Percentiles rank a stretch among this genome's conserved stretches.
These are phyloP conservation scores for Alosa alosa DNA, from an alignment of 2,113 vertebrate genomes.

Conservation along the genomic window DNA sequence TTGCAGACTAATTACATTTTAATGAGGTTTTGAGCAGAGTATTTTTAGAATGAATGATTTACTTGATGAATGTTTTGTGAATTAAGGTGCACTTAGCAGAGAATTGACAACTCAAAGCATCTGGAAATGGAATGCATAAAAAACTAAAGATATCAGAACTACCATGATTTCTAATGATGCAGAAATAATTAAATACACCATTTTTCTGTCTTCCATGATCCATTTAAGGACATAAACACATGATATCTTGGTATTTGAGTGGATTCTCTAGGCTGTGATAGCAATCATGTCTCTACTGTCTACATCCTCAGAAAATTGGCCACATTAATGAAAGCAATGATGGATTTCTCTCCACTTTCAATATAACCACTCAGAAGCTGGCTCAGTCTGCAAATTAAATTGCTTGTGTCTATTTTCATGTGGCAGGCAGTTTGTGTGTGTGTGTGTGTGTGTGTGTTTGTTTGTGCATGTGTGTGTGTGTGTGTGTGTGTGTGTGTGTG, in stretches of 20 bases:
- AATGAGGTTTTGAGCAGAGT: constrained; percentile 40
- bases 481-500: background rate
- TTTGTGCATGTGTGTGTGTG: background rate
- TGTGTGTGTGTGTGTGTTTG: background rate
- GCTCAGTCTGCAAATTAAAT: constrained; percentile 3
- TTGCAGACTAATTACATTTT: constrained; percentile 43
- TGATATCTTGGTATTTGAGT: background rate
- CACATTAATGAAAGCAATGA: constrained; percentile 3
- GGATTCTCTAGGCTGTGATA: background rate
- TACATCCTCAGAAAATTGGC: background rate
- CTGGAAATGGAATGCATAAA: background rate
- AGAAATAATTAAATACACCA: background rate
- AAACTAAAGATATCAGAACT: background rate
- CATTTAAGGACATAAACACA: background rate
- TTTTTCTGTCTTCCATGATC: background rate
- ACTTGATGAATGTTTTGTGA: constrained; percentile 16
- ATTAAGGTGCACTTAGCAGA: constrained; percentile 1
- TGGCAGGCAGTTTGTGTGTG: background rate
- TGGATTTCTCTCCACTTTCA: constrained; percentile 4
- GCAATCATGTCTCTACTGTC: background rate
- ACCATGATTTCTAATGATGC: background rate
- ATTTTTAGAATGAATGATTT: constrained; percentile 19
- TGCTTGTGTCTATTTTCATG: background rate
- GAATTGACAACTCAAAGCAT: background rate
- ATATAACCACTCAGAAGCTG: background rate